phyloP scores from a whole-genome alignment of 2,888 invertebrate species.

The Pachycephus smyrnensis region DNA sequence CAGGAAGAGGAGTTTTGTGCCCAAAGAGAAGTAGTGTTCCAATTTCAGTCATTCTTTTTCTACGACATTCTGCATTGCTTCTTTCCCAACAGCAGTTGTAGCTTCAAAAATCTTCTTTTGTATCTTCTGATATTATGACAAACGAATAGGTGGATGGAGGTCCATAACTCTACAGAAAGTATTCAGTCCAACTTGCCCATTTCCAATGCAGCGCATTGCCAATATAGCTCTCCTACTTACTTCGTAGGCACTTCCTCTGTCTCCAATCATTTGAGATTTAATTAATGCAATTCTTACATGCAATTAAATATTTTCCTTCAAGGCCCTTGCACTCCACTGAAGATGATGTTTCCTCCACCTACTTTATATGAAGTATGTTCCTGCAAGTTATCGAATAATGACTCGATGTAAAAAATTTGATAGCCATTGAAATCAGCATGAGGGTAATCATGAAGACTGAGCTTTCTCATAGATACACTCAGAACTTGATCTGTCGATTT shows the following conservation, averaged over 20 bases:
- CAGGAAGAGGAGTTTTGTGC: too few relatives aligned
- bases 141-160: slow-evolving; percentile 6
- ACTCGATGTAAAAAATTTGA: too few relatives aligned
- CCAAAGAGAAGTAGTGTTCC: too few relatives aligned
- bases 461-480: too few relatives aligned
- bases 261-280: neutral
- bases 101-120: slow-evolving; percentile 9
- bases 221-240: slow-evolving; percentile 12
- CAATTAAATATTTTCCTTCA: slow-evolving; percentile 2
- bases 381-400: too few relatives aligned
- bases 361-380: too few relatives aligned
- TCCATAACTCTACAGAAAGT: slow-evolving; percentile 21
- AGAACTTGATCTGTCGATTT: too few relatives aligned
- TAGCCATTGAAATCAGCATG: too few relatives aligned
- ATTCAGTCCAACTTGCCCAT: slow-evolving; percentile 10
- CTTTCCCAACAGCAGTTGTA: slow-evolving; percentile 2
- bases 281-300: slow-evolving; percentile 6
- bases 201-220: slow-evolving; percentile 18
- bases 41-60: slow-evolving; percentile 5
- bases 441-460: too few relatives aligned
- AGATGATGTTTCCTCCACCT: slow-evolving; percentile 10
- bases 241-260: slow-evolving; percentile 2
- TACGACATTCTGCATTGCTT: slow-evolving; percentile 5
- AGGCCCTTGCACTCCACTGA: slow-evolving; percentile 7
- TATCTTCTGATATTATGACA: neutral